A percentile compares a stretch with the other conserved stretches of the same genome.
phyloP scores from a whole-genome alignment of 2,888 invertebrate species.

The Coenonympha arcania region DNA sequence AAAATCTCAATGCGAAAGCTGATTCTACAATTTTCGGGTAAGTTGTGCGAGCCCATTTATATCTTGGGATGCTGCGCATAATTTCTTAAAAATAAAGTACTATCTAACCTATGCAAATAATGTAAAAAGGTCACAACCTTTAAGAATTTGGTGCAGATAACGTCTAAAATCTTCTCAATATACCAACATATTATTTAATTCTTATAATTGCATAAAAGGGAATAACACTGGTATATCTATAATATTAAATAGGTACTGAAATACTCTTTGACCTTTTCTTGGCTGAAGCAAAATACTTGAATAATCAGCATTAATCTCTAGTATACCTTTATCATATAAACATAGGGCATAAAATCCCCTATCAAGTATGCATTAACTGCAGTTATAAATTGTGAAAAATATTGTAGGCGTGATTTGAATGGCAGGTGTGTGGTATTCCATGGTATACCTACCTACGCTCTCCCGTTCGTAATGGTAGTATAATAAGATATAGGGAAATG shows the following conservation, averaged over 20 bases:
- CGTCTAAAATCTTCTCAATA: too few species aligned
- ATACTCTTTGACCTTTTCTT: conserved; percentile 23
- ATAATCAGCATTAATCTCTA: conserved; percentile 19
- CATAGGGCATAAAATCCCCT: conserved; percentile 18
- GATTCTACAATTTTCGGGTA: too few species aligned
- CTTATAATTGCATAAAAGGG: too few species aligned
- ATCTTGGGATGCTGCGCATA: too few species aligned
- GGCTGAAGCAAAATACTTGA: conserved; percentile 17
- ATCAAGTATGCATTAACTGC: conserved; percentile 15
- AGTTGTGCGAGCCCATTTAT: too few species aligned
- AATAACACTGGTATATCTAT: too few species aligned
- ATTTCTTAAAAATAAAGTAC: too few species aligned
- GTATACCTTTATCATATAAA: conserved; percentile 12
- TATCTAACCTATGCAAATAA: too few species aligned
- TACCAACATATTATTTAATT: too few species aligned
- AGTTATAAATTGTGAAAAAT: conserved; percentile 28
- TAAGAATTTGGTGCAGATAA: too few species aligned
- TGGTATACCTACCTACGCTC: conserved; percentile 25
- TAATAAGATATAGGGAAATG: conserved; percentile 22
- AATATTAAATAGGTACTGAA: background rate
- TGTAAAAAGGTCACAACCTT: too few species aligned
- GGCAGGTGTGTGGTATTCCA: conserved; percentile 52
- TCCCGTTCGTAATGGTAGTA: conserved; percentile 44
- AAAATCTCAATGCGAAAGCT: too few species aligned
- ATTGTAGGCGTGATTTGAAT: conserved; percentile 59